Percentiles rank a stretch among this genome's conserved stretches.
phyloP scores from a whole-genome alignment of 2,888 invertebrate species.

The Nasonia oneida region DNA sequence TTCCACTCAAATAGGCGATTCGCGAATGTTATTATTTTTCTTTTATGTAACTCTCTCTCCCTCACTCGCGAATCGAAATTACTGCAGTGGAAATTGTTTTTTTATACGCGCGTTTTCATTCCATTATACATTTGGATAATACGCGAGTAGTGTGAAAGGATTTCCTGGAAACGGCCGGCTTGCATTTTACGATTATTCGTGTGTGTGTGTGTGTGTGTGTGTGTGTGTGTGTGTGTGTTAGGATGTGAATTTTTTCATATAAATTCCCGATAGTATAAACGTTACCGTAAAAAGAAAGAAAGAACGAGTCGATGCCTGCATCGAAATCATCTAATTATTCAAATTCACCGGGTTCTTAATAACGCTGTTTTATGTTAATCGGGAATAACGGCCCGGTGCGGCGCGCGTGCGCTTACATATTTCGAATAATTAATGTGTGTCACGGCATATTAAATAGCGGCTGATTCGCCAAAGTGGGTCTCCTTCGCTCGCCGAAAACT shows the following conservation, averaged over 20 bases:
- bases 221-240: too few relatives aligned
- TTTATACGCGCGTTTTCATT: neutral
- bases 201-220: too few relatives aligned
- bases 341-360: neutral
- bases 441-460: neutral
- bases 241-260: too few relatives aligned
- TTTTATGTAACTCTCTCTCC: neutral
- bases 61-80: neutral
- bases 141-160: neutral
- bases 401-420: neutral
- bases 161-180: neutral
- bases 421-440: neutral
- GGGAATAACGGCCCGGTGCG: neutral
- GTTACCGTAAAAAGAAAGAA: too few relatives aligned
- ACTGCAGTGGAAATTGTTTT: neutral
- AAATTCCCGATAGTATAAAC: too few relatives aligned
- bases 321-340: neutral
- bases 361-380: neutral
- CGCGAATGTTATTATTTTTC: neutral
- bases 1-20: neutral
- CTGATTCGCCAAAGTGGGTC: conserved; percentile 4
- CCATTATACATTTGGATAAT: neutral
- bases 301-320: neutral
- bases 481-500: neutral
- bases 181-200: neutral